Evolutionary conservation across 1,140 invertebrate genomes (phyloP), one percentile per base, ranked within the genome.

Genomic region (Drosophila erecta): DNA sequence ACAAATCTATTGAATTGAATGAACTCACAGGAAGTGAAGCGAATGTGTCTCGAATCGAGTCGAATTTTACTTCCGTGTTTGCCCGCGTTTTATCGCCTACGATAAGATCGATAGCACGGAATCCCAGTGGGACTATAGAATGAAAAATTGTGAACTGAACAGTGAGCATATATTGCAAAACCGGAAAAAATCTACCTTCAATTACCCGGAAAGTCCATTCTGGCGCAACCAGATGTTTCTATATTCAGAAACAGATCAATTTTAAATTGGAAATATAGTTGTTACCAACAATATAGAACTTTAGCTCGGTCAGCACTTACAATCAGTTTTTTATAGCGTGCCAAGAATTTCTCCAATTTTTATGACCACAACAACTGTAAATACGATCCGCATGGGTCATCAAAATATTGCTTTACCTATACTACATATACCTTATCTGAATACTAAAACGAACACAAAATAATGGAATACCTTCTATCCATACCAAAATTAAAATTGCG

Each of bases 21-120:
- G 59, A 83, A 87, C 79, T 83, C 62, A 70, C 79, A 89, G 83
- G 83, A 87, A 87, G 62, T 76, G 41, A 44, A 76, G 55, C 47
- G 38, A 35, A 74, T 67, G 69, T 46, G 56, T 65, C 61, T 57
- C 40, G 47, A 56, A 50, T 65, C 33, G 59, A 62, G 58, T 57
- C 40, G 40, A 56, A 50, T 65, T 67, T 69, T 15, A 56, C 66
- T 86, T 86, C 83, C 83, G 83, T 58, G 64, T 78, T 86, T 77
- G 54, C 46, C 59, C 47, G 44, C 49, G 22, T 49, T 59, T 17
- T 12, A 37, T 24, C 33, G 58, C 41, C 14, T 41, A 55, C 38
- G 62, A 85, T 85, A 73, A 65, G 71, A 71, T 61, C 46, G 4
- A 35, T 37, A 53, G 70, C 65, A 69, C 67, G 56, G 57, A 40